Evolutionary conservation across 2,888 invertebrate genomes (phyloP).

Genomic region (Acanthococcus lagerstroemiae): DNA sequence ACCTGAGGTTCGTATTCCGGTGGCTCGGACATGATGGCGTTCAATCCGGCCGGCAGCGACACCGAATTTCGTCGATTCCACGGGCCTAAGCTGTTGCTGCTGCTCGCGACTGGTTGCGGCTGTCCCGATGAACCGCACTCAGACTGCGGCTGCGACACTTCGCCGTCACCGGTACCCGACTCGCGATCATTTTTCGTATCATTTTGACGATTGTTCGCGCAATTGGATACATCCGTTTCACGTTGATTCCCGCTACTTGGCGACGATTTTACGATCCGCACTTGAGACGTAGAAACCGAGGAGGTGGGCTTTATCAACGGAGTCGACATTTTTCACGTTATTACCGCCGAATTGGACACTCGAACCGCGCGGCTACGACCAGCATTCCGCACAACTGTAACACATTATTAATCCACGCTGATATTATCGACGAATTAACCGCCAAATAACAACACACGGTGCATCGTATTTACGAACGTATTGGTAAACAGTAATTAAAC

Average conservation of each 20-base stretch:
- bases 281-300: slow-evolving; percentile 9
- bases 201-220: background rate
- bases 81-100: slow-evolving; percentile 33
- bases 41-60: slow-evolving; percentile 60
- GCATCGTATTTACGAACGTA: no score
- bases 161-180: background rate
- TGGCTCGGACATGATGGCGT: slow-evolving; percentile 51
- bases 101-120: background rate
- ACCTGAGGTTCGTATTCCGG: slow-evolving; percentile 44
- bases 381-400: no score
- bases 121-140: background rate
- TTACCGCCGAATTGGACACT: no score
- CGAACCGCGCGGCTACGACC: no score
- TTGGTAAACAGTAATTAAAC: no score
- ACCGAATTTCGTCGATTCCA: slow-evolving; percentile 57
- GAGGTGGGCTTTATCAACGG: slow-evolving; percentile 15
- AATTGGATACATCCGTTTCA: slow-evolving; percentile 20
- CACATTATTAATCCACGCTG: no score
- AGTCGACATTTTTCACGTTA: no score
- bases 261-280: slow-evolving; percentile 4
- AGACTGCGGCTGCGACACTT: background rate
- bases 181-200: no score
- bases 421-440: no score
- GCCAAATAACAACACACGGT: no score
- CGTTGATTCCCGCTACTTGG: background rate